Evolutionary conservation across 2,888 invertebrate species (phyloP).

Genomic region (Melitaea athalia): DNA sequence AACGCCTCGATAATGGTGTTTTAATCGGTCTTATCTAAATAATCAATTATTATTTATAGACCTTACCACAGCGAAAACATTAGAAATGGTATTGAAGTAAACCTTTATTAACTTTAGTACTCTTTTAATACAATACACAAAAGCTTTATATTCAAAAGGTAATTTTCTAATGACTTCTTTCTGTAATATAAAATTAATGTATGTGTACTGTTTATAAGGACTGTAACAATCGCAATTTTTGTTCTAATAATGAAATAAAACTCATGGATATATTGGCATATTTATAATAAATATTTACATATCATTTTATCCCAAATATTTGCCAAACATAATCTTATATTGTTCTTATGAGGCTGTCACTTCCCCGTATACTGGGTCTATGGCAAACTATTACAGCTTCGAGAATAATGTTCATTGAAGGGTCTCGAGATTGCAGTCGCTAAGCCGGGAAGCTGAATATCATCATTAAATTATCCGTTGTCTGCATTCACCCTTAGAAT

Average conservation of each 20-base stretch:
- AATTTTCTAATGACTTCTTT: no score
- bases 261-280: no score
- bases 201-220: no score
- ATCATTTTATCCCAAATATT: no score
- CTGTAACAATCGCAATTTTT: no score
- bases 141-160: background rate
- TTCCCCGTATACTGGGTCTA: background rate
- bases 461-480: conserved; percentile 21
- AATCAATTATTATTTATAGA: background rate
- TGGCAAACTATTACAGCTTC: background rate
- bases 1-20: background rate
- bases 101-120: background rate
- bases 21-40: background rate
- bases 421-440: background rate
- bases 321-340: no score
- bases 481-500: conserved; percentile 60
- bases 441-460: background rate
- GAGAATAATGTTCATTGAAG: background rate
- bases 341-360: background rate
- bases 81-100: conserved; percentile 1
- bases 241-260: no score
- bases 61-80: background rate
- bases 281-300: no score
- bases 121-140: background rate
- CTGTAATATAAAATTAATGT: no score